Evolutionary conservation across 2,797 vertebrate genomes (phyloP), one percentile per base, ranked within the genome.

Genomic region (Rhinella marina): DNA sequence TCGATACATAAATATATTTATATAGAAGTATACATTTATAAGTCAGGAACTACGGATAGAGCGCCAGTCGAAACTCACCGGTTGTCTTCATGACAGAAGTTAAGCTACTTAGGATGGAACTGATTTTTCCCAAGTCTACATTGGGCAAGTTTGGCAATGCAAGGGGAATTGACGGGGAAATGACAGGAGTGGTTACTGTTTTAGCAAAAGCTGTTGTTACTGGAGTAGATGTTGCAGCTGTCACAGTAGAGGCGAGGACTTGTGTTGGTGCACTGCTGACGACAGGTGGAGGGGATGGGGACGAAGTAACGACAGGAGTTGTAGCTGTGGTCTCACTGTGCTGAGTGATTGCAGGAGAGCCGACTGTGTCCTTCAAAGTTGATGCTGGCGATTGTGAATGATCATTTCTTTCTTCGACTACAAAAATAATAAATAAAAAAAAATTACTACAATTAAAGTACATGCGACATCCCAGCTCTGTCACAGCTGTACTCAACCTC

Each of bases 121-220:
- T 99, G 94, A 99, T 99, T 93, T 99, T 99, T 48, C 98, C 98
- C 90, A 99, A 93, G 93, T 99, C 98, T 91, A 99, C 98, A 17
- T 99, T 99, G 81, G 98, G 98, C 91, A 99, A 93, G 92, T 97
- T 99, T 88, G 98, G 96, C 91, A 96, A 84, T 1, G 93, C 92
- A 2, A 95, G 87, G 0, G 93, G 86, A 0, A 94, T 93, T 0
- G 94, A 88, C 0, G 92, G 88, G 0, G 93, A 56, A 29, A 90
- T 57, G 0, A 93, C 90, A 2, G 88, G 86, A 0, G 93, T 13
- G 10, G 84, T 93, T 25, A 80, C 84, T 0, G 85, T 92, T 90
- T 96, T 95, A 0, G 91, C 25, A 21, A 93, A 94, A 1, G 89
- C 91, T 1, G 84, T n/a, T 68, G 85, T 27, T 91, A 93, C 91